Percentiles rank a stretch among this genome's conserved stretches.
Evolutionary conservation across 2,888 invertebrate species (phyloP).

Genomic region (Aproaerema taeniolella): DNA sequence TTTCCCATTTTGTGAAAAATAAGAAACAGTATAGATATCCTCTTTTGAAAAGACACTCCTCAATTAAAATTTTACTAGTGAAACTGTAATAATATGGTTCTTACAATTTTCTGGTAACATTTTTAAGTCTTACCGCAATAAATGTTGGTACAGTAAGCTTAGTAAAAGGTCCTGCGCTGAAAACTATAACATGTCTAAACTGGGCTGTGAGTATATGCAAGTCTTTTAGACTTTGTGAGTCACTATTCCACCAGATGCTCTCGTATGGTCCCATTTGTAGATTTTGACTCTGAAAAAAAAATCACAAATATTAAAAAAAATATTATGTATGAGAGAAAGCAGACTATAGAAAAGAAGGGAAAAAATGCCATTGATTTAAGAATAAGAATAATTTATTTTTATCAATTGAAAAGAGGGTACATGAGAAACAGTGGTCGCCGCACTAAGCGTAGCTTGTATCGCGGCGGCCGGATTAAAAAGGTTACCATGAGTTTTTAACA

Average conservation of each 20-base stretch:
- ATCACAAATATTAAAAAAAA: background rate
- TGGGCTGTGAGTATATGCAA: conserved; percentile 48
- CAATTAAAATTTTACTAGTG: background rate
- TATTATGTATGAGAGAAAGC: background rate
- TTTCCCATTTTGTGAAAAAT: too few relatives aligned
- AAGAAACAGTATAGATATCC: background rate
- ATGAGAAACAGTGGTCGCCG: too few relatives aligned
- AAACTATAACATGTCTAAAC: conserved; percentile 41
- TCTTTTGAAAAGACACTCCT: background rate
- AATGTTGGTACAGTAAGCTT: conserved; percentile 56
- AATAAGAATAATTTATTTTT: too few relatives aligned
- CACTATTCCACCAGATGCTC: conserved; percentile 50
- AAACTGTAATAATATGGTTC: background rate
- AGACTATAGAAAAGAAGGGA: too few relatives aligned
- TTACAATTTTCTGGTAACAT: background rate
- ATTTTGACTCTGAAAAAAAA: conserved; percentile 39
- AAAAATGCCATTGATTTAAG: too few relatives aligned
- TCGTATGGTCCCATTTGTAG: conserved; percentile 51
- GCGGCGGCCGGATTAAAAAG: too few relatives aligned
- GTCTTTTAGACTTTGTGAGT: conserved; percentile 32
- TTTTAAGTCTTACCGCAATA: conserved; percentile 25
- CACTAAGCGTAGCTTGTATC: too few relatives aligned
- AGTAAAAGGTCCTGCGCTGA: conserved; percentile 60
- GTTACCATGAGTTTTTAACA: too few relatives aligned
- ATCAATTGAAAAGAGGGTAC: too few relatives aligned